phyloP scores from a whole-genome alignment of 2,888 invertebrate species.

The Cryptocheilus praepositus region DNA sequence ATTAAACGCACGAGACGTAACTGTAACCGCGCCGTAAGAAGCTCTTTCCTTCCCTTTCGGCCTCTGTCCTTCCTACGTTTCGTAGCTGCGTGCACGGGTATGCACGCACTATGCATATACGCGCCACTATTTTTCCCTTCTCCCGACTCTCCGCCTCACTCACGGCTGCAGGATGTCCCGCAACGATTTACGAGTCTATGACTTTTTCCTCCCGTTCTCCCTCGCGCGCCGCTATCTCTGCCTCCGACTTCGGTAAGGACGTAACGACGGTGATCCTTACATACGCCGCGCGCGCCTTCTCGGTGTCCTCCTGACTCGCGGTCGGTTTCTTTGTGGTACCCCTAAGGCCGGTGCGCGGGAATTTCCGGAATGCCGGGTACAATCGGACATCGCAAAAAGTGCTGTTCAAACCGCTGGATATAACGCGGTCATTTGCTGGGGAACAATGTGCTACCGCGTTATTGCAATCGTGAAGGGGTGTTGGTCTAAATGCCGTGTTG shows the following conservation, averaged over 20 bases:
- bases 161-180: conserved; percentile 12
- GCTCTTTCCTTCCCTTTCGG: conserved; percentile 16
- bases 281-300: too few relatives aligned
- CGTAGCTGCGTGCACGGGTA: too few relatives aligned
- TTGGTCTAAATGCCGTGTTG: too few relatives aligned
- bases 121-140: conserved; percentile 28
- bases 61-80: conserved; percentile 15
- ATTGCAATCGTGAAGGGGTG: too few relatives aligned
- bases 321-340: too few relatives aligned
- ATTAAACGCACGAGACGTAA: conserved; percentile 27
- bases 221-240: not conserved
- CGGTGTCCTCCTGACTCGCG: not conserved
- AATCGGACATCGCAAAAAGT: too few relatives aligned
- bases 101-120: conserved; percentile 14
- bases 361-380: too few relatives aligned
- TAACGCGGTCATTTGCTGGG: too few relatives aligned
- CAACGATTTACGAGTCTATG: conserved; percentile 39
- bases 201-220: conserved; percentile 17
- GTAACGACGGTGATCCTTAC: conserved; percentile 29
- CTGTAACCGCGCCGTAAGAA: conserved; percentile 31
- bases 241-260: conserved; percentile 18
- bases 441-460: too few relatives aligned
- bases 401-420: too few relatives aligned
- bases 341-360: too few relatives aligned
- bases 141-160: conserved; percentile 8